Percentiles rank a stretch among this genome's conserved stretches.
phyloP scores from a whole-genome alignment of 2,797 vertebrate species.

The Myoxocephalus aenaeus region DNA sequence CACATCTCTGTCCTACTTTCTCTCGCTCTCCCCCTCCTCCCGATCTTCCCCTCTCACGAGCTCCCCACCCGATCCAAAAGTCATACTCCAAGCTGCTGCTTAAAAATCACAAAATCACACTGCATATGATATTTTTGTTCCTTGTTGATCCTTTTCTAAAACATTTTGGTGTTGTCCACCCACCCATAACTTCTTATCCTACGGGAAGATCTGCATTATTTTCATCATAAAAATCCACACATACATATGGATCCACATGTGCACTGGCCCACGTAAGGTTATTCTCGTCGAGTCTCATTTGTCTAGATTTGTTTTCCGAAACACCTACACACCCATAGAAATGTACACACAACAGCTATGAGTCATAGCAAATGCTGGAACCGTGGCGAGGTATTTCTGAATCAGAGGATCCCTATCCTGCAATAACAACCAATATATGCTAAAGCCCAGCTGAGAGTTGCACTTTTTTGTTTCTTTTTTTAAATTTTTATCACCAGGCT shows the following conservation, averaged over 20 bases:
- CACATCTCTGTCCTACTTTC: conserved; percentile 80
- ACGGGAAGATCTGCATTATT: conserved; percentile 13
- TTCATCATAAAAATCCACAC: conserved; percentile 11
- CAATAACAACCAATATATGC: not conserved
- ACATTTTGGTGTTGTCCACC: conserved; percentile 10
- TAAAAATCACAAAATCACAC: conserved; percentile 47
- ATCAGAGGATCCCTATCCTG: conserved; percentile 4
- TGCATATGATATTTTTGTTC: not conserved
- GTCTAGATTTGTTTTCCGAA: conserved; percentile 25
- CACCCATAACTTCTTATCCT: conserved; percentile 25
- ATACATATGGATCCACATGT: not conserved
- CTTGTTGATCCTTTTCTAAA: conserved; percentile 6
- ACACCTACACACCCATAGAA: conserved; percentile 34
- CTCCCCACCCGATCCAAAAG: conserved; percentile 45
- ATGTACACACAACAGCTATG: conserved; percentile 11
- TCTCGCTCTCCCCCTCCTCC: conserved; percentile 41
- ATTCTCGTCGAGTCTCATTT: not conserved
- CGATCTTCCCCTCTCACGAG: conserved; percentile 40
- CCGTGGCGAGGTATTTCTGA: conserved; percentile 1
- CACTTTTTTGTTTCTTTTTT: not conserved
- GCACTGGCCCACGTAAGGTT: not conserved
- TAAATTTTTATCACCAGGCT: not conserved
- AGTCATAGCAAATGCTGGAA: conserved; percentile 20
- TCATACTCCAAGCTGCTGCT: conserved; percentile 53
- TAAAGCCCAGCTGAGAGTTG: not conserved